A percentile compares a stretch with the other conserved stretches of the same genome.
Evolutionary conservation across 2,797 vertebrate genomes (phyloP).

Genomic region (Brachymystax lenok): DNA sequence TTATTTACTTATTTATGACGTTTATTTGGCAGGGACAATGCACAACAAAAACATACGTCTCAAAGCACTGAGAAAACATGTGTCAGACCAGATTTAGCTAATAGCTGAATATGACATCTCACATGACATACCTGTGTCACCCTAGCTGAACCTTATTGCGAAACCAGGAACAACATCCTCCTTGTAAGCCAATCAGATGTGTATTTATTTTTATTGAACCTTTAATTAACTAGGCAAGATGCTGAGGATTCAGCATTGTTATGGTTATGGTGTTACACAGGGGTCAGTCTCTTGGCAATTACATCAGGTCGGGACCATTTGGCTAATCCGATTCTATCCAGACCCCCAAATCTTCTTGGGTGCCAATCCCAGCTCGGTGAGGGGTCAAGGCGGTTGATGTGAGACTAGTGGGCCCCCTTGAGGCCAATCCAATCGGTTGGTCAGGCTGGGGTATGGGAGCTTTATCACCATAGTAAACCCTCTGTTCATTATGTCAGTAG

Average conservation of each 20-base stretch:
- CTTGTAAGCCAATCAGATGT: constrained; percentile 54
- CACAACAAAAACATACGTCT: too few species aligned
- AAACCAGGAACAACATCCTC: constrained; percentile 19
- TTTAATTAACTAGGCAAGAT: background rate
- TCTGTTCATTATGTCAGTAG: background rate
- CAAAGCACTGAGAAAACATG: background rate
- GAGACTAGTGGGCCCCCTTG: constrained; percentile 27
- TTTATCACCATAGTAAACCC: constrained; percentile 37
- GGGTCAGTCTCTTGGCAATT: constrained; percentile 49
- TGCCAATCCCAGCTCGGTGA: constrained; percentile 59
- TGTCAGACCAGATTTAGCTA: background rate
- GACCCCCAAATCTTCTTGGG: constrained; percentile 61
- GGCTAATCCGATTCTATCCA: constrained; percentile 67
- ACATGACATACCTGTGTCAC: constrained; percentile 8
- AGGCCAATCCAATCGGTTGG: background rate
- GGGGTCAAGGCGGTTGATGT: constrained; percentile 48
- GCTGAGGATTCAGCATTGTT: constrained; percentile 58
- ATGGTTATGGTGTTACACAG: constrained; percentile 44
- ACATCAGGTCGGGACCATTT: constrained; percentile 58
- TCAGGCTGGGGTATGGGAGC: constrained; percentile 55
- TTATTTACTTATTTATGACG: background rate
- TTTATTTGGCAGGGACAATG: too few species aligned
- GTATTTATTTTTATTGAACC: too few species aligned
- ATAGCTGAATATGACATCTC: background rate
- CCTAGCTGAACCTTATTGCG: constrained; percentile 35